A percentile compares a stretch with the other conserved stretches of the same genome.
These are phyloP conservation scores for Hemicordylus capensis DNA, from an alignment of 2,113 vertebrate species.

Conservation along the genomic window DNA sequence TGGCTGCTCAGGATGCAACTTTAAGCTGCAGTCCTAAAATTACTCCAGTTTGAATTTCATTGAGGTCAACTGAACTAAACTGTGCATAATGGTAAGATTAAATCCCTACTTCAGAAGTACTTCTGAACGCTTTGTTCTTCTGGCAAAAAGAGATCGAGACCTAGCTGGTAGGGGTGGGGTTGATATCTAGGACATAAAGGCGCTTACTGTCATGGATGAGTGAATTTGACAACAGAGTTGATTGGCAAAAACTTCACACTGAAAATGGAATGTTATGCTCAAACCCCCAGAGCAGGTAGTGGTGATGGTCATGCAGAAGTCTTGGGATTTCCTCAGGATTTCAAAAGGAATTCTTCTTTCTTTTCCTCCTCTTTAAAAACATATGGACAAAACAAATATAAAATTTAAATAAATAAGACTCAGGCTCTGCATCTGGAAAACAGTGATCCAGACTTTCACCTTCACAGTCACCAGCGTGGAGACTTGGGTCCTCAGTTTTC, in stretches of 20 bases:
- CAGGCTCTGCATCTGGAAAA: conserved; percentile 69
- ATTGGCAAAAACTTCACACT: not conserved
- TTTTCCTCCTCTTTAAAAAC: not conserved
- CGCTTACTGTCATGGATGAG: not conserved
- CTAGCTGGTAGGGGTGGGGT: not conserved
- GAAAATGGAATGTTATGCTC: fast-evolving
- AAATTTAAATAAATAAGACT: conserved; percentile 79
- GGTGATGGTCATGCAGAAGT: conserved; percentile 41
- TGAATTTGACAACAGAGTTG: not conserved
- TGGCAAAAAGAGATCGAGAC: not conserved
- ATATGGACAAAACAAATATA: conserved; percentile 59
- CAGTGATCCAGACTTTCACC: conserved; percentile 60
- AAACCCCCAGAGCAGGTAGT: not conserved
- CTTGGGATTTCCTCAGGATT: conserved; percentile 60
- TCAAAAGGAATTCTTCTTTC: conserved; percentile 3
- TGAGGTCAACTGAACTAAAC: not conserved
- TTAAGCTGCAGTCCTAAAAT: not conserved
- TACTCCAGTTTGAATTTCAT: conserved; percentile 8
- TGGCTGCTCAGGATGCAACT: not conserved
- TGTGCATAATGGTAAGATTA: conserved; percentile 14
- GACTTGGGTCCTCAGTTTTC: conserved; percentile 56
- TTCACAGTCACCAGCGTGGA: conserved; percentile 36
- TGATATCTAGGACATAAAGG: conserved; percentile 16
- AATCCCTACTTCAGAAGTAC: conserved; percentile 21
- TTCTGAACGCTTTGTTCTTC: not conserved